Base-by-base conservation (phyloP, 2,888 invertebrate genomes). In the Drosophila nr. perissopoda region DNA sequence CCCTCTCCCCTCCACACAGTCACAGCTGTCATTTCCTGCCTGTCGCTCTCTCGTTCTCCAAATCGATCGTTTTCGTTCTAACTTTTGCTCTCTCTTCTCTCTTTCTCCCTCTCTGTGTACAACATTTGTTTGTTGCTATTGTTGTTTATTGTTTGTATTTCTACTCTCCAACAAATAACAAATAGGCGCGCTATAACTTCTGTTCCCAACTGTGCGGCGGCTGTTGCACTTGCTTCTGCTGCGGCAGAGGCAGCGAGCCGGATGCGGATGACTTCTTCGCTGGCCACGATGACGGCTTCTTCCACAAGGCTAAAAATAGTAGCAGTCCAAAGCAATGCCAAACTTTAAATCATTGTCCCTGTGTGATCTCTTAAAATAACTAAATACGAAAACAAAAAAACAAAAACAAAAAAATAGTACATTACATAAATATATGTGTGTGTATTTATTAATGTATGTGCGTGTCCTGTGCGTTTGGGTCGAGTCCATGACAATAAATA, bases 131-230 rank as follows among this genome's bases (percentile, higher is more conserved):
- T 89, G 87, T 89, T 84, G 88, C 88, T 75, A 75, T 78, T 84
- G 88, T 90, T 75, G 78, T 78, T 78, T 83, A 85, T 85, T 91
- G 80, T 89, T 76, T 83, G 69, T 82, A 73, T 83, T 80, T 88
- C 73, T 81, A 86, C 82, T 83, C 73, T 82, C 69, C 87, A 67
- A 71, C 76, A 72, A 45, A 45, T 68, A 78, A 89, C 75, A 69
- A 70, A 72, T 88, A 91, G 91, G 91, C 91, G 79, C 87, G 84
- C 80, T 92, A 90, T 90, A 83, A 86, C 79, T 82, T 91, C 83
- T 92, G 91, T 83, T 86, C 91, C 87, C 87, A 91, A 77, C 80
- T 91, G 82, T 91, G 92, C 61, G 53, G 69, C 69, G 68, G 45
- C 53, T 36, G 36, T 31, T 56, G 73, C 51, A 64, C 66, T 62